These are phyloP conservation scores for Ochropleura leucogaster DNA, from an alignment of 2,888 invertebrate genomes.

Conservation along the genomic window DNA sequence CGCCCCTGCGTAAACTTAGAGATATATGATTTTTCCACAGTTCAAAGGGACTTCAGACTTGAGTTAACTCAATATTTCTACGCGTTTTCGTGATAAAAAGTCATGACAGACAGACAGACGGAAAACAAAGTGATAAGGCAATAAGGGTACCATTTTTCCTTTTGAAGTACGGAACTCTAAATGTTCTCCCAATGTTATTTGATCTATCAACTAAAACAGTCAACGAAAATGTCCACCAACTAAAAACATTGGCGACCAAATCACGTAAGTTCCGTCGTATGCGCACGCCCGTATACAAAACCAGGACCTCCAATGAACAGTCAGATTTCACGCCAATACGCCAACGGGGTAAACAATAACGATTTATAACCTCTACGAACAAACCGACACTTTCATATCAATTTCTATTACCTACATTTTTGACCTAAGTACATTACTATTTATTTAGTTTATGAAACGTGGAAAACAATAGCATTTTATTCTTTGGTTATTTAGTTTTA, in stretches of 20 bases:
- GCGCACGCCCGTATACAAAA: conserved; percentile 33
- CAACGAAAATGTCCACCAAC: neutral
- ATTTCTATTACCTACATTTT: conserved; percentile 55
- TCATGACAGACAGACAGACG: too few relatives aligned
- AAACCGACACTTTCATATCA: conserved; percentile 46
- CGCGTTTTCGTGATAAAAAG: too few relatives aligned
- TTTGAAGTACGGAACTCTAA: too few relatives aligned
- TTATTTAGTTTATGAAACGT: conserved; percentile 33
- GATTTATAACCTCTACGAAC: conserved; percentile 58
- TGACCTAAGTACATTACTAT: conserved; percentile 25
- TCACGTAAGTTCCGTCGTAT: conserved; percentile 12
- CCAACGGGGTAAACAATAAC: conserved; percentile 62
- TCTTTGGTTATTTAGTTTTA: conserved; percentile 52
- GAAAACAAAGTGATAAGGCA: too few relatives aligned
- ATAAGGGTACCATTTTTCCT: too few relatives aligned
- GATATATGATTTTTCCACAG: too few relatives aligned
- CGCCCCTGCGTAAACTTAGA: too few relatives aligned
- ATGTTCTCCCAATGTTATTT: neutral
- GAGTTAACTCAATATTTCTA: too few relatives aligned
- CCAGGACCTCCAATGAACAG: conserved; percentile 55
- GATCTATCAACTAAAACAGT: neutral
- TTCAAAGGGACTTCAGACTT: too few relatives aligned
- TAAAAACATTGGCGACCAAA: neutral
- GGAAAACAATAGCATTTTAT: conserved; percentile 52
- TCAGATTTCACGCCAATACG: conserved; percentile 81